Base-by-base conservation (phyloP, 2,888 invertebrate genomes). In the Cosmorhoe ocellata region DNA sequence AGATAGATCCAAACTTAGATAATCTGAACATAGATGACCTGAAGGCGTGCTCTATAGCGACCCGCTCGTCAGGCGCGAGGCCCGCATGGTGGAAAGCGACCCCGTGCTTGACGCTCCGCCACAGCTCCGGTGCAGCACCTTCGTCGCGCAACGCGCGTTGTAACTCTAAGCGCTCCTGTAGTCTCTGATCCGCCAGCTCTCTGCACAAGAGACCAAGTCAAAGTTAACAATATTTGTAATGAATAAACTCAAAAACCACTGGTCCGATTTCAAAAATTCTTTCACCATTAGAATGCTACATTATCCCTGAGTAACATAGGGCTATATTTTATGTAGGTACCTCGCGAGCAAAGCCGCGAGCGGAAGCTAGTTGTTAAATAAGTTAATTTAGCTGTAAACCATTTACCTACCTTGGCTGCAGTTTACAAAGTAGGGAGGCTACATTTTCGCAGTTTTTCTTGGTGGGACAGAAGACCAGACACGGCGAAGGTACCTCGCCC, bases 71-170 rank as follows among this genome's bases (percentile, higher is more conserved):
- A 5, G 91, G 91, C 2, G 97, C 97, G 34, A 99, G 91, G 0
- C 98, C 96, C 10, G 96, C 95, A 89, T 99, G 99, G 82, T 99
- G 99, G 88, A 95, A 98, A 7, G 96, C 98, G 14, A 99, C 91
- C 1, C 99, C 99, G 83, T 88, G 95, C 14, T 93, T 93, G 44
- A 96, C 92, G 0, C 94, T 94, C 45, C 91, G 91, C 28, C 88
- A 79, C 59, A 98, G 85, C 0, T 63, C 92, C 0, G 92, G 91
- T 68, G 94, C 91, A 18, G 92, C 92, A 8, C 95, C 94, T 74
- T 96, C 96, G 13, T 86, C 86, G 31, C 90, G 79, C 27, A 97
- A 74, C 7, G 94, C 93, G 39, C 86, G 79, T 57, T 62, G 61
- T 10, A 88, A 58, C 11, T 65, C 63, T 6, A 13, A 40, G 0